Base-by-base conservation (phyloP, 1,140 invertebrate species). In the Anagrus nilaparvatae region DNA sequence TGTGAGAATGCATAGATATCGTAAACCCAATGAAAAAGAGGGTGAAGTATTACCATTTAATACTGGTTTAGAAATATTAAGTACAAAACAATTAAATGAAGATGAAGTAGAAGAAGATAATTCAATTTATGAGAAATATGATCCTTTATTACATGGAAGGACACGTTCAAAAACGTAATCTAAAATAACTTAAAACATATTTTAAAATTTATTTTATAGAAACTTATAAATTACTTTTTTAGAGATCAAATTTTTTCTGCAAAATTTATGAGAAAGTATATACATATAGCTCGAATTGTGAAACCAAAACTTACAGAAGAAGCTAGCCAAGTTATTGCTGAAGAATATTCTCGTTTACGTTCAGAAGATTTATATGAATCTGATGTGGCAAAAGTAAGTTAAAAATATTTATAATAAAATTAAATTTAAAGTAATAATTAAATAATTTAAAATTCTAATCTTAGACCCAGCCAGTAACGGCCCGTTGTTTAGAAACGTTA, bases 201-300 rank as follows among this genome's bases (percentile, higher is more conserved):
- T n/a, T n/a, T n/a, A n/a, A n/a, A n/a, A n/a, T n/a, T n/a, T n/a
- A n/a, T n/a, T n/a, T n/a, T n/a, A n/a, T n/a, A n/a, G n/a, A 25
- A 29, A 39, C 4, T 24, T 28, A 40, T 21, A 40, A 40, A 36
- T 29, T 40, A 8, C 47, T 50, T 47, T 62, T 65, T 40, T 33
- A 77, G 73, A 49, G 87, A 96, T 33, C 86, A 90, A 70, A 87
- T 96, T 47, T 69, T 99, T 0, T 91, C 80, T 39, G 83, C 92
- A 32, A 78, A 84, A 34, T 99, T 99, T 55, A 94, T 99, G 89
- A 77, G 84, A 46, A 99, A 99, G 63, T 99, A 95, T 57, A 89
- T 99, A 40, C 86, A 97, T 60, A 83, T 98, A 51, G 93, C 94
- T 8, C 87, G 88, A 50, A 80, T 81, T 42, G 77, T 97, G 61